Base-by-base conservation (phyloP, 2,888 invertebrate species). In the Apotomis betuletana region DNA sequence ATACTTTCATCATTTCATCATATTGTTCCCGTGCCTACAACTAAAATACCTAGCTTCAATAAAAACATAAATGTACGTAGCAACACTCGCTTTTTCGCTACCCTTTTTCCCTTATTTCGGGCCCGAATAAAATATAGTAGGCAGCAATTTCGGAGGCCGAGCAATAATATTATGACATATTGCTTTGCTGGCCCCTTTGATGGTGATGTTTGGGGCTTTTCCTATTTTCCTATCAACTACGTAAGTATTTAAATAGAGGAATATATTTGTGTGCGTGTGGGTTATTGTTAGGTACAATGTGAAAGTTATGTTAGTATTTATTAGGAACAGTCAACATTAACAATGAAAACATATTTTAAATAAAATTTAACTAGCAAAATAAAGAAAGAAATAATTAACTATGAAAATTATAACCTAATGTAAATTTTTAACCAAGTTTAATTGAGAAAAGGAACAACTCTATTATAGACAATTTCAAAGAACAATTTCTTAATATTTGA, bases 121-220 rank as follows among this genome's bases (percentile, higher is more conserved):
- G 88, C 83, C 78, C 83, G 82, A 82, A 90, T 92, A 90, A 91
- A 90, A 90, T 92, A 92, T 90, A 85, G 87, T 84, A 83, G 88
- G 87, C 83, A 87, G 72, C 72, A 90, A 86, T 82, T 85, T 87
- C 78, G 85, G 85, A 89, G 90, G 88, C 87, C 85, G 79, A 85
- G 90, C 90, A 91, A 92, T 92, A 92, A 92, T 91, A 91, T 92
- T 92, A 89, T 92, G 91, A 92, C 90, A 87, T 90, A 93, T 92
- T 90, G 89, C 91, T 87, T 87, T 85, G 83, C 76, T 57, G 67
- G 69, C 79, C 72, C 63, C 85, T 88, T 86, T 87, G 85, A 84
- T 78, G 78, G 78, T 80, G 78, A 76, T 83, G 80, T 83, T 80
- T 77, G 78, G 75, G 76, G 75, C 74, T 79, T 80, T 78, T 78